Conservation (phyloP, 2,888 invertebrate species). For the Rotaria magnacalcarata region DNA sequence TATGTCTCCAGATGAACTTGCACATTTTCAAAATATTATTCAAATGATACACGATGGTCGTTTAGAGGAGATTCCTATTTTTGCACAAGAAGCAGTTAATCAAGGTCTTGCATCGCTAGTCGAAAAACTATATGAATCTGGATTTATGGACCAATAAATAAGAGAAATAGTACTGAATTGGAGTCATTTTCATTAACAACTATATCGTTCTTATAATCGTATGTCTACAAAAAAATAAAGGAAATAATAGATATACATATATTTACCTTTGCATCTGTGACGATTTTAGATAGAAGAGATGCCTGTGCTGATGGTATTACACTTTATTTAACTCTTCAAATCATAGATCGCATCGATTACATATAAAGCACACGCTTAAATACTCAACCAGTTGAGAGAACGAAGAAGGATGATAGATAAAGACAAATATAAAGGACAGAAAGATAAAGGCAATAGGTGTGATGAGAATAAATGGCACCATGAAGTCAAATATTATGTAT, state of each 20-base stretch:
- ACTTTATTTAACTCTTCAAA: no score
- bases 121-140: conserved; percentile 25
- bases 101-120: conserved; percentile 9
- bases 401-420: no score
- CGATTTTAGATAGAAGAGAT: no score
- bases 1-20: not conserved
- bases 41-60: conserved; percentile 22
- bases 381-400: no score
- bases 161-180: not conserved
- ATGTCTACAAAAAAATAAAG: not conserved
- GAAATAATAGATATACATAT: not conserved
- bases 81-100: conserved; percentile 19
- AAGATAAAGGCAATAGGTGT: no score
- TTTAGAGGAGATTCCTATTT: conserved; percentile 13
- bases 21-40: not conserved
- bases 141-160: conserved; percentile 18
- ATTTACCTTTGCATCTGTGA: no score
- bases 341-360: no score
- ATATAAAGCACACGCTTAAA: no score
- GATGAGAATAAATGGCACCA: no score
- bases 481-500: no score
- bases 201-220: not conserved
- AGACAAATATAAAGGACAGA: no score
- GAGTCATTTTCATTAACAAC: not conserved
- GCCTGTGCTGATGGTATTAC: no score